Conservation (phyloP, 2,888 invertebrate species). For the Barypeithes pellucidus region DNA sequence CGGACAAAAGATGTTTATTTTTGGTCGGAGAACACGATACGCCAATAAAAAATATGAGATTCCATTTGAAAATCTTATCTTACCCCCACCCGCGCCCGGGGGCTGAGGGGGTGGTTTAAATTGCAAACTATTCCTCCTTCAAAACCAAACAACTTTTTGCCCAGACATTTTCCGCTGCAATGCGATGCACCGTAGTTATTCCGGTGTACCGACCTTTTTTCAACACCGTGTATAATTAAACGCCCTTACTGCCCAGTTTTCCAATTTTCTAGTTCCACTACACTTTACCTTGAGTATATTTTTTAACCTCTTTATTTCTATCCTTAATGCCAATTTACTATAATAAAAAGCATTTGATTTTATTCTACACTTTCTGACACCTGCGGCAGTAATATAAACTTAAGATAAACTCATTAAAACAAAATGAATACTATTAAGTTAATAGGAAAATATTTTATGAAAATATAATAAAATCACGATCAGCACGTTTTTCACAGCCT, state of each 20-base stretch:
- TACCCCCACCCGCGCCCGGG: too few relatives aligned
- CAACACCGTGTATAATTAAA: too few relatives aligned
- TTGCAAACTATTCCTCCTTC: too few relatives aligned
- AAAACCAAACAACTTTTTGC: too few relatives aligned
- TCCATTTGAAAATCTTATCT: too few relatives aligned
- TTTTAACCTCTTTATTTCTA: background rate
- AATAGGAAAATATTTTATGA: background rate
- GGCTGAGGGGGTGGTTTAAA: too few relatives aligned
- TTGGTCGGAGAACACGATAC: too few relatives aligned
- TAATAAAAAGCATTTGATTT: background rate
- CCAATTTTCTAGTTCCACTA: background rate
- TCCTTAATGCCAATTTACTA: background rate
- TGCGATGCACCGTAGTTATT: too few relatives aligned
- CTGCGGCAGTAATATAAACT: background rate
- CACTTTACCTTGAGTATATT: background rate
- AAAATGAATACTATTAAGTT: background rate
- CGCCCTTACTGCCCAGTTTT: background rate
- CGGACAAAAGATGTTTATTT: too few relatives aligned
- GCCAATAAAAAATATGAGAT: too few relatives aligned
- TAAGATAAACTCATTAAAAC: background rate
- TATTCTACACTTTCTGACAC: constrained; percentile 7
- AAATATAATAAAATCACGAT: constrained; percentile 12
- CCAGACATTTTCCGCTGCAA: too few relatives aligned
- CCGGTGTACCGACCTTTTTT: too few relatives aligned
- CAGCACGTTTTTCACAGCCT: background rate